Conservation (phyloP, 2,888 invertebrate species). For the Nipponacmea schrenckii region DNA sequence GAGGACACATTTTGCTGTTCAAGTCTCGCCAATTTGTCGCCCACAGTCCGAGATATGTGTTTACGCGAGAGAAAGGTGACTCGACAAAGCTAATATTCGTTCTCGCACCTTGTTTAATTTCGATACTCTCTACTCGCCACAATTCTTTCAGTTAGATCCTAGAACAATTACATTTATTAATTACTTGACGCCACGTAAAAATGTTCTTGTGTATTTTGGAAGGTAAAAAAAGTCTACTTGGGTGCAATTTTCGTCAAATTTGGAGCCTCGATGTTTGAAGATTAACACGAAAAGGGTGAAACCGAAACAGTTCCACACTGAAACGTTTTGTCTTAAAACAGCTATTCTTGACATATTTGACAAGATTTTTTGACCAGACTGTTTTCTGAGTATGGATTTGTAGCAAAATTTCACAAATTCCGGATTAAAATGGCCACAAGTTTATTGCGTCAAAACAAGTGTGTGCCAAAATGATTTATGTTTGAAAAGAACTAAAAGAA, state of each 20-base stretch:
- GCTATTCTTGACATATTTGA: background rate
- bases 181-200: background rate
- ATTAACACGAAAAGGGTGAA: background rate
- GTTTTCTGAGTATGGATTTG: too few relatives aligned
- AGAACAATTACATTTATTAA: constrained; percentile 8
- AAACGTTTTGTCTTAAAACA: constrained; percentile 1
- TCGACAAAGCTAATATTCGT: constrained; percentile 2
- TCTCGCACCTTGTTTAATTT: constrained; percentile 3
- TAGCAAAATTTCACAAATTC: too few relatives aligned
- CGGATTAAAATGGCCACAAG: too few relatives aligned
- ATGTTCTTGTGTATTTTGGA: background rate
- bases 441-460: too few relatives aligned
- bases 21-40: constrained; percentile 2
- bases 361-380: too few relatives aligned
- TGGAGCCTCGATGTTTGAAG: background rate
- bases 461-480: too few relatives aligned
- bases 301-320: background rate
- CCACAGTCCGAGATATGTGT: background rate
- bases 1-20: background rate
- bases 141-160: background rate
- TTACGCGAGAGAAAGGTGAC: background rate
- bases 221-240: constrained; percentile 4
- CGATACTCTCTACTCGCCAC: background rate
- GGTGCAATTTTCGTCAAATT: background rate
- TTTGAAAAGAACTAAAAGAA: too few relatives aligned